Evolutionary conservation across 2,888 invertebrate species (phyloP).

Genomic region (Lochmaea capreae): DNA sequence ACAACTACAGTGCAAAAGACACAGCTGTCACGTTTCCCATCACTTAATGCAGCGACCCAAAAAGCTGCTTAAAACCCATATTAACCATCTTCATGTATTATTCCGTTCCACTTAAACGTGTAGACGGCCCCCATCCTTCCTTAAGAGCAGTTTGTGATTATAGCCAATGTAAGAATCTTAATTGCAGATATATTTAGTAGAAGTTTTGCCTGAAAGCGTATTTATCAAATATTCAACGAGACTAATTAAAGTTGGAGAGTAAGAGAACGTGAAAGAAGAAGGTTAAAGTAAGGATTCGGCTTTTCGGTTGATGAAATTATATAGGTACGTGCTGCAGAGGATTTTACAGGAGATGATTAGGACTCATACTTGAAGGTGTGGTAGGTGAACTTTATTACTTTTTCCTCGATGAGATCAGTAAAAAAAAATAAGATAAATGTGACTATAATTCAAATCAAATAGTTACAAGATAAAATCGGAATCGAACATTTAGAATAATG

Average conservation of each 20-base stretch:
- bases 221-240: conserved; percentile 41
- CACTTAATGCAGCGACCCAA: conserved; percentile 57
- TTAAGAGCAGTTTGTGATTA: conserved; percentile 62
- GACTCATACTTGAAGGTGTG: neutral
- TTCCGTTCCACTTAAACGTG: conserved; percentile 62
- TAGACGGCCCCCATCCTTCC: conserved; percentile 55
- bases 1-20: conserved; percentile 39
- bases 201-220: conserved; percentile 47
- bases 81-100: conserved; percentile 64
- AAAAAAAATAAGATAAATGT: neutral
- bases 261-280: conserved; percentile 27
- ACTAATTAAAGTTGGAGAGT: conserved; percentile 35
- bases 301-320: conserved; percentile 33
- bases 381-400: conserved; percentile 1
- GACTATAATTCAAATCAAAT: neutral
- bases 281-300: conserved; percentile 8
- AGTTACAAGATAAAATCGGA: neutral
- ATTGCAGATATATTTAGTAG: conserved; percentile 58
- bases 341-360: conserved; percentile 20
- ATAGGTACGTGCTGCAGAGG: conserved; percentile 19
- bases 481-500: neutral
- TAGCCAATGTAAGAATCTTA: conserved; percentile 57
- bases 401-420: neutral
- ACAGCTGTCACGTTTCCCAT: conserved; percentile 57
- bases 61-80: conserved; percentile 62